A percentile compares a stretch with the other conserved stretches of the same genome.
phyloP scores from a whole-genome alignment of 2,797 vertebrate genomes.

The Pampus argenteus region DNA sequence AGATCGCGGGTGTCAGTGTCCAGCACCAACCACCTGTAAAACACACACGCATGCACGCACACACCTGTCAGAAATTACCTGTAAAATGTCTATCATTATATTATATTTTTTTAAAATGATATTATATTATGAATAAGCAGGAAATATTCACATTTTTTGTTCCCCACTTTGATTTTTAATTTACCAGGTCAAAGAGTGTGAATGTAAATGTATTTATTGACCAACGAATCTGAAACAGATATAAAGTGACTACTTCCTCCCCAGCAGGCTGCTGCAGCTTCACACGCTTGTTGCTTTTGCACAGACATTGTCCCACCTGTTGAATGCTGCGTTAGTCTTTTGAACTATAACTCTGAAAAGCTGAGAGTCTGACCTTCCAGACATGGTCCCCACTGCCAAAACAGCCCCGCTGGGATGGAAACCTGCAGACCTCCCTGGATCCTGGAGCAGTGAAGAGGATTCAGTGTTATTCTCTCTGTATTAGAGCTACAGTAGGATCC shows the following conservation, averaged over 20 bases:
- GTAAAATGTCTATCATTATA: no score
- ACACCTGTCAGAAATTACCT: neutral
- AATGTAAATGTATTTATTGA: neutral
- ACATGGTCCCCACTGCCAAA: conserved; percentile 90
- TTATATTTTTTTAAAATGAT: no score
- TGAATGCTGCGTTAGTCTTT: neutral
- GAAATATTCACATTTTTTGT: neutral
- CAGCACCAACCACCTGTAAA: conserved; percentile 91
- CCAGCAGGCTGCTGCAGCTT: neutral
- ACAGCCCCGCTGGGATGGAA: conserved; percentile 91
- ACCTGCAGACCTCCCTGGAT: conserved; percentile 87
- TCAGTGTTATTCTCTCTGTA: neutral
- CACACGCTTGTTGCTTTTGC: neutral
- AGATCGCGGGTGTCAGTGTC: conserved; percentile 91
- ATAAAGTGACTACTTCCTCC: neutral
- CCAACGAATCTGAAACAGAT: neutral
- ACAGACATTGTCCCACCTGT: neutral
- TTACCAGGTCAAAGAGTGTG: neutral
- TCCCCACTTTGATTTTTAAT: neutral
- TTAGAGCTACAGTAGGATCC: neutral
- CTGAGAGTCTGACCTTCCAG: conserved; percentile 84
- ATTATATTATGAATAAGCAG: neutral
- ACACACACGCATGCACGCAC: conserved; percentile 33
- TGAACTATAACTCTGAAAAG: neutral
- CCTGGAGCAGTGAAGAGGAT: conserved; percentile 76